Conservation (phyloP, 2,888 invertebrate genomes). For the Synanthedon andrenaeformis region DNA sequence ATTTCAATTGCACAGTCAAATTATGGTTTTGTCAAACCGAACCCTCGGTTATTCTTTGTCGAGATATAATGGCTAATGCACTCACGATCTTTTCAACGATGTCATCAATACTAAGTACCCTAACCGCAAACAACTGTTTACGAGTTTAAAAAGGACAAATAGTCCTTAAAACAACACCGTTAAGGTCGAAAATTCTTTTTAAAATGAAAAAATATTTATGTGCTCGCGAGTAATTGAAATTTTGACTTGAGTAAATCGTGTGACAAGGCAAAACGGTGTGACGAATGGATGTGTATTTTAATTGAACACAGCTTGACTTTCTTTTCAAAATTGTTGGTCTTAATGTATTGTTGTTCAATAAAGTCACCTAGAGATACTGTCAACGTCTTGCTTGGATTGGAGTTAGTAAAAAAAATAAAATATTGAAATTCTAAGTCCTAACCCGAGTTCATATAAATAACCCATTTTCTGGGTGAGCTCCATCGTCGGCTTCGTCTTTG, state of each 20-base stretch:
- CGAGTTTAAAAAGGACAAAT: background rate
- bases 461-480: too few species aligned
- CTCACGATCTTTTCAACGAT: slow-evolving; percentile 65
- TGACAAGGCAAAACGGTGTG: slow-evolving; percentile 52
- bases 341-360: background rate
- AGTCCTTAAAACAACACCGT: background rate
- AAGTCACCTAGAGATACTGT: too few species aligned
- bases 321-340: slow-evolving; percentile 13
- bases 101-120: slow-evolving; percentile 63
- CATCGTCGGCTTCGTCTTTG: too few species aligned
- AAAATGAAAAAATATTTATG: slow-evolving; percentile 1
- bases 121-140: slow-evolving; percentile 9
- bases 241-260: slow-evolving; percentile 63
- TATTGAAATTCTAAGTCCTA: too few species aligned
- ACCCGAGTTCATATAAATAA: too few species aligned
- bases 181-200: slow-evolving; percentile 11
- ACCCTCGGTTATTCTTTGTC: slow-evolving; percentile 27
- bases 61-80: slow-evolving; percentile 56
- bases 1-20: slow-evolving; percentile 6
- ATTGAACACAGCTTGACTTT: slow-evolving; percentile 43
- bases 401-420: too few species aligned
- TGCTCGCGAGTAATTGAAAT: slow-evolving; percentile 52
- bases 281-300: slow-evolving; percentile 36
- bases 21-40: slow-evolving; percentile 27
- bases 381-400: too few species aligned